Percentiles rank a stretch among this genome's conserved stretches.
Conservation (phyloP, 2,113 vertebrate genomes). For the Odocoileus virginianus region DNA sequence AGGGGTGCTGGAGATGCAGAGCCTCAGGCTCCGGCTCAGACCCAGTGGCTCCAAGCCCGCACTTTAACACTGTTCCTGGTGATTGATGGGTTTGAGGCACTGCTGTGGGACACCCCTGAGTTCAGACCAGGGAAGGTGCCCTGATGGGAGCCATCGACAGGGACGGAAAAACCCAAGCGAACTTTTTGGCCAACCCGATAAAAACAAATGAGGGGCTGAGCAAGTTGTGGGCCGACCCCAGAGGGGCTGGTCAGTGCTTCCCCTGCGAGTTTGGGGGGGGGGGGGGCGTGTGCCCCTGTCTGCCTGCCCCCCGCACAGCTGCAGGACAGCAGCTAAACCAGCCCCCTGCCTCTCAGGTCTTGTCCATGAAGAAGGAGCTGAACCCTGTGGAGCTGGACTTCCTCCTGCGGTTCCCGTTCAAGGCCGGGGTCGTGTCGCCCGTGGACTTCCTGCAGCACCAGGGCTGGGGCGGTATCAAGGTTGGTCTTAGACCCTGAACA, state of each 20-base stretch:
- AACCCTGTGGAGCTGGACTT: slow-evolving; percentile 79
- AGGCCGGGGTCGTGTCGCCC: slow-evolving; percentile 60
- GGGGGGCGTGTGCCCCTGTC: fast-evolving
- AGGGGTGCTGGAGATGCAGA: not conserved
- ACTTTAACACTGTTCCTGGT: not conserved
- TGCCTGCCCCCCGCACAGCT: fast-evolving
- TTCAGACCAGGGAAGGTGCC: fast-evolving
- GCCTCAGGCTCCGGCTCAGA: not conserved
- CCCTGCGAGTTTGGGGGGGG: not conserved
- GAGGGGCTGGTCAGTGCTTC: no score
- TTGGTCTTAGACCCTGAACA: slow-evolving; percentile 27
- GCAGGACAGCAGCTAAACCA: not conserved
- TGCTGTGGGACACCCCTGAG: fast-evolving
- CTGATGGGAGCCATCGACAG: fast-evolving
- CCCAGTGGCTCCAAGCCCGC: not conserved
- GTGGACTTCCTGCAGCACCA: slow-evolving; percentile 82
- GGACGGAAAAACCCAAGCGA: not conserved
- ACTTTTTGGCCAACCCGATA: not conserved
- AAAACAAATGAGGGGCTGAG: not conserved
- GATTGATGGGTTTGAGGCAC: fast-evolving
- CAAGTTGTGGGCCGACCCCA: not conserved
- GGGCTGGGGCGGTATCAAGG: slow-evolving; percentile 84
- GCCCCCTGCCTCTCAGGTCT: slow-evolving; percentile 63
- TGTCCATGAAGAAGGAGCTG: slow-evolving; percentile 81
- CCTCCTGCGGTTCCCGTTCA: slow-evolving; percentile 82